Evolutionary conservation across 2,113 vertebrate genomes (phyloP).

Genomic region (Patagioenas fasciata): DNA sequence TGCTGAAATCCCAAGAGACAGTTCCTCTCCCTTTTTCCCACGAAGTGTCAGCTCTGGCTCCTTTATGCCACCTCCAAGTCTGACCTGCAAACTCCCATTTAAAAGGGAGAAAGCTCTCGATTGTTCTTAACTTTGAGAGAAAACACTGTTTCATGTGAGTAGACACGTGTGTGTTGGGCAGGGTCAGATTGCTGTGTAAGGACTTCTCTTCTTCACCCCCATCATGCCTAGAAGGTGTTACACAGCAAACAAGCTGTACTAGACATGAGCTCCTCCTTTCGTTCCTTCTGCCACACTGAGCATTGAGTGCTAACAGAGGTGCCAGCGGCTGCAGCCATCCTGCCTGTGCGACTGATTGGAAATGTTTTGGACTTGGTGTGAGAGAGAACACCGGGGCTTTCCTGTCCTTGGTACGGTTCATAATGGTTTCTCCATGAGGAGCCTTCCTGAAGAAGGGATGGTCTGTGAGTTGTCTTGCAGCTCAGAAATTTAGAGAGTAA

Average conservation of each 20-base stretch:
- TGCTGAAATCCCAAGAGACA: neutral
- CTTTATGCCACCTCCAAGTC: neutral
- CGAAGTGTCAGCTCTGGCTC: neutral
- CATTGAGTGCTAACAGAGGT: neutral
- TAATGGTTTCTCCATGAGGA: neutral
- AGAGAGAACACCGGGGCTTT: neutral
- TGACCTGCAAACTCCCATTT: neutral
- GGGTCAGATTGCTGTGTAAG: neutral
- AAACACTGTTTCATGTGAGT: neutral
- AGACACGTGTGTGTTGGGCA: neutral
- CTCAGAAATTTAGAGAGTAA: neutral
- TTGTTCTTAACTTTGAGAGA: neutral
- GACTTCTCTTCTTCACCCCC: neutral
- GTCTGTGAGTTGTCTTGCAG: neutral
- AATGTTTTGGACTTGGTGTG: neutral
- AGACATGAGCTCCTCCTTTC: neutral
- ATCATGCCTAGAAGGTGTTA: neutral
- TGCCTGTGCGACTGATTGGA: neutral
- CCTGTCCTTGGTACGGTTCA: neutral
- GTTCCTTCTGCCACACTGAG: neutral
- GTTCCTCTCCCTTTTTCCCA: neutral
- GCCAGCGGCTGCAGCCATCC: neutral
- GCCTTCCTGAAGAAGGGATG: neutral
- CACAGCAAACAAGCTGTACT: neutral
- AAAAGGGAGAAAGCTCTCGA: neutral